phyloP scores from a whole-genome alignment of 2,113 vertebrate species.

The Eptatretus burgeri region DNA sequence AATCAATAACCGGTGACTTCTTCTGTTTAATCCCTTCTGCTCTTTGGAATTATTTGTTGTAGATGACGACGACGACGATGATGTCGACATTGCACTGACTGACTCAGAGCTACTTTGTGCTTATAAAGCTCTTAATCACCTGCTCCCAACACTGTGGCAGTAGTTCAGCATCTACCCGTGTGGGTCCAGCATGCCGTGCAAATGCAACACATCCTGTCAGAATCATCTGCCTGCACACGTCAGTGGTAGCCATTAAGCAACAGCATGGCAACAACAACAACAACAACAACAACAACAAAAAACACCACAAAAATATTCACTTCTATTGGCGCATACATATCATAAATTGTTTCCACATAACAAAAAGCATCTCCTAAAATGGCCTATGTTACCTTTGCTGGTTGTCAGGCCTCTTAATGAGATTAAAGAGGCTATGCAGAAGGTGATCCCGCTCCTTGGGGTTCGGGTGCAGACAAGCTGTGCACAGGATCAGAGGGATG shows the following conservation, averaged over 20 bases:
- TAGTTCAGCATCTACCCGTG: slow-evolving; percentile 78
- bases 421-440: slow-evolving; percentile 87
- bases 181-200: slow-evolving; percentile 76
- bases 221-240: slow-evolving; percentile 57
- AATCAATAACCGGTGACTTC: too few species aligned
- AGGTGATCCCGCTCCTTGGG: slow-evolving; percentile 92
- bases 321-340: too few species aligned
- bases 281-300: too few species aligned
- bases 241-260: too few species aligned
- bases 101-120: slow-evolving; percentile 10
- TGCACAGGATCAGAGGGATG: slow-evolving; percentile 84
- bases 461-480: slow-evolving; percentile 81
- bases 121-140: slow-evolving; percentile 20
- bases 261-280: too few species aligned
- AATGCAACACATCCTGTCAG: slow-evolving; percentile 84
- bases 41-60: too few species aligned
- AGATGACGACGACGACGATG: too few species aligned
- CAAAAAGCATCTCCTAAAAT: too few species aligned
- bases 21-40: too few species aligned
- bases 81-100: slow-evolving; percentile 11
- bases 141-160: slow-evolving; percentile 96
- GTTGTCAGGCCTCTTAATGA: slow-evolving; percentile 95
- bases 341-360: too few species aligned
- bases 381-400: slow-evolving; percentile 41
- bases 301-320: too few species aligned